These are phyloP conservation scores for Zaprionus vittiger DNA, from an alignment of 1,140 invertebrate genomes.

Conservation along the genomic window DNA sequence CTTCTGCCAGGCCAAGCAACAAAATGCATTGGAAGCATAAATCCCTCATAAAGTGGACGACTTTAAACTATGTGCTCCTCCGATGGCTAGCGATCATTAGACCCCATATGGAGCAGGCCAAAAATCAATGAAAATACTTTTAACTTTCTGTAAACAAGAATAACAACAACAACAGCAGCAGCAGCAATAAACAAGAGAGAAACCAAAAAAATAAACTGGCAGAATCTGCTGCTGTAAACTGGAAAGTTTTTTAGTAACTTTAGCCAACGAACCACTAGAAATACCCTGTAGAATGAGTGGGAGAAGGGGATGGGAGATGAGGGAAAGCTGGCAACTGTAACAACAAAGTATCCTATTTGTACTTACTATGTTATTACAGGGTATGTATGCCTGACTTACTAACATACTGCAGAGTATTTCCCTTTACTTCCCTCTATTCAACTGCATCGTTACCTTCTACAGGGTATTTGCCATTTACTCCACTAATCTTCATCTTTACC, in stretches of 20 bases:
- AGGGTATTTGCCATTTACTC: neutral
- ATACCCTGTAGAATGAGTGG: neutral
- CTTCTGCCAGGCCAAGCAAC: neutral
- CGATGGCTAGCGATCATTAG: slow-evolving; percentile 30
- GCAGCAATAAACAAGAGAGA: neutral
- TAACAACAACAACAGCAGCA: neutral
- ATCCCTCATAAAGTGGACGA: slow-evolving; percentile 25
- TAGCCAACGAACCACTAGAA: neutral
- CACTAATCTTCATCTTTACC: neutral
- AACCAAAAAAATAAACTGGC: neutral
- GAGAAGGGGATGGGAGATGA: neutral
- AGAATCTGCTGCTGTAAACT: neutral
- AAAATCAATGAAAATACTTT: slow-evolving; percentile 52
- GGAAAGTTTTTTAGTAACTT: neutral
- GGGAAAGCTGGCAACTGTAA: no score
- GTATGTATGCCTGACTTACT: neutral
- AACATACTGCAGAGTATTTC: neutral
- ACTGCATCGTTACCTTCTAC: neutral
- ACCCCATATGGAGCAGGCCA: neutral
- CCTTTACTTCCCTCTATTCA: neutral
- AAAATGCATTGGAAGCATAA: slow-evolving; percentile 20
- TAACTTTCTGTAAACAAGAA: slow-evolving; percentile 34
- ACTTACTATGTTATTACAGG: neutral
- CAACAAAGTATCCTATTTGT: no score
- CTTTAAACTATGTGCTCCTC: slow-evolving; percentile 11